Conservation (phyloP, 2,888 invertebrate genomes). For the Halocaridina rubra region DNA sequence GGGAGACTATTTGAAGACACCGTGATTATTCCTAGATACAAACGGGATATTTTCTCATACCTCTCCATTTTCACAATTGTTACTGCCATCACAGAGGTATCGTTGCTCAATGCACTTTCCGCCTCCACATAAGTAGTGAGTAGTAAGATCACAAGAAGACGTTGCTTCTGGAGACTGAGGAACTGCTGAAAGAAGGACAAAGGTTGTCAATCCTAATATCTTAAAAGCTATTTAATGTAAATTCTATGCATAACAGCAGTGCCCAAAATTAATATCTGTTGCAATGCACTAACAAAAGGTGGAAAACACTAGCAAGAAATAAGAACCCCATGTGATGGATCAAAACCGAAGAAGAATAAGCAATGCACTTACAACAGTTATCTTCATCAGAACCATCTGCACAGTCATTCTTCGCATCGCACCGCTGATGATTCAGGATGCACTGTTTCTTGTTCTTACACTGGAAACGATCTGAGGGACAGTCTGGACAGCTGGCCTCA, state of each 20-base stretch:
- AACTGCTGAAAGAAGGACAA: neutral
- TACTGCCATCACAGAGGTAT: slow-evolving; percentile 85
- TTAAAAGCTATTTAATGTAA: too few relatives aligned
- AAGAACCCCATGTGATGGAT: too few relatives aligned
- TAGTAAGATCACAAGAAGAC: slow-evolving; percentile 79
- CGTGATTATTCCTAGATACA: too few relatives aligned
- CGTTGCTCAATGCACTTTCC: slow-evolving; percentile 84
- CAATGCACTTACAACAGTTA: slow-evolving; percentile 40
- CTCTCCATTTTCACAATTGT: slow-evolving; percentile 88
- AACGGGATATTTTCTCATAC: too few relatives aligned
- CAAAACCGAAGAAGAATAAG: too few relatives aligned
- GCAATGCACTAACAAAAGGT: too few relatives aligned
- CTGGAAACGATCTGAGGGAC: slow-evolving; percentile 19
- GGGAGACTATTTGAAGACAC: too few relatives aligned
- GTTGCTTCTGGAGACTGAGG: slow-evolving; percentile 65
- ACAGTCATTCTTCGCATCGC: slow-evolving; percentile 86
- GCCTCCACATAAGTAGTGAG: slow-evolving; percentile 79
- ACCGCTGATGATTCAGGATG: slow-evolving; percentile 67
- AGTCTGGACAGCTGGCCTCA: slow-evolving; percentile 4
- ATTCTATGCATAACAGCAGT: too few relatives aligned
- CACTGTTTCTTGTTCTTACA: slow-evolving; percentile 33
- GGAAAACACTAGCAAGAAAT: too few relatives aligned
- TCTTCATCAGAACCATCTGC: slow-evolving; percentile 81
- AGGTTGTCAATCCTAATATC: too few relatives aligned
- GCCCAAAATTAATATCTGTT: too few relatives aligned